Evolutionary conservation across 2,797 vertebrate genomes (phyloP).

Genomic region (Fundulus diaphanus): DNA sequence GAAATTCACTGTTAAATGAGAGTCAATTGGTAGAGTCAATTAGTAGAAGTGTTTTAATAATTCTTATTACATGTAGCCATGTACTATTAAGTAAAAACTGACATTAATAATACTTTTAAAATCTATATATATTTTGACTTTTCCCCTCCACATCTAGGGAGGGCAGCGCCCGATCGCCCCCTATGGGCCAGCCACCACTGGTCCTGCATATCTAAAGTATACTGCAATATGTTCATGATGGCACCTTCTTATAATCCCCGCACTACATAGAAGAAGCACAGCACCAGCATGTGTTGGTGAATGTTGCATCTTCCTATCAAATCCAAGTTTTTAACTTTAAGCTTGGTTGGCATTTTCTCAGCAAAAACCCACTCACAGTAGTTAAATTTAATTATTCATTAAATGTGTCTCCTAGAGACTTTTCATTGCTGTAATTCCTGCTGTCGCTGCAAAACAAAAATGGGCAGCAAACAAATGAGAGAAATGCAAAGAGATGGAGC

Average conservation of each 20-base stretch:
- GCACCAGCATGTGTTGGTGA: not conserved
- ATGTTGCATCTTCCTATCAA: not conserved
- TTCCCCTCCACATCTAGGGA: no score
- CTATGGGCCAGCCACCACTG: no score
- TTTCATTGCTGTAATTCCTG: slow-evolving; percentile 6
- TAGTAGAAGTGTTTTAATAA: no score
- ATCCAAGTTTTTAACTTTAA: not conserved
- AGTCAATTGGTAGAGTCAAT: no score
- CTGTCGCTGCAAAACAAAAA: slow-evolving; percentile 9
- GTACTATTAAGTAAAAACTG: no score
- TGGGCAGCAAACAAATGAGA: slow-evolving; percentile 13
- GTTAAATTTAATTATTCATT: not conserved
- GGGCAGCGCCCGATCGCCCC: no score
- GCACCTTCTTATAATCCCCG: not conserved
- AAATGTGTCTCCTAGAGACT: not conserved
- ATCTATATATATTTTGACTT: no score
- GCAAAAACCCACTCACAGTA: not conserved
- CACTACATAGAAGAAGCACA: not conserved
- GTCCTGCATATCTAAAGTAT: not conserved
- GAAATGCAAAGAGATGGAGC: not conserved
- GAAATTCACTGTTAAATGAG: no score
- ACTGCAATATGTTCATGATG: not conserved
- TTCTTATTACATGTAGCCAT: no score
- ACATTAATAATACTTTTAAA: no score
- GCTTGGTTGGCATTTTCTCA: not conserved